These are phyloP conservation scores for Hypselothyrea guttata DNA, from an alignment of 2,888 invertebrate species.

Conservation along the genomic window DNA sequence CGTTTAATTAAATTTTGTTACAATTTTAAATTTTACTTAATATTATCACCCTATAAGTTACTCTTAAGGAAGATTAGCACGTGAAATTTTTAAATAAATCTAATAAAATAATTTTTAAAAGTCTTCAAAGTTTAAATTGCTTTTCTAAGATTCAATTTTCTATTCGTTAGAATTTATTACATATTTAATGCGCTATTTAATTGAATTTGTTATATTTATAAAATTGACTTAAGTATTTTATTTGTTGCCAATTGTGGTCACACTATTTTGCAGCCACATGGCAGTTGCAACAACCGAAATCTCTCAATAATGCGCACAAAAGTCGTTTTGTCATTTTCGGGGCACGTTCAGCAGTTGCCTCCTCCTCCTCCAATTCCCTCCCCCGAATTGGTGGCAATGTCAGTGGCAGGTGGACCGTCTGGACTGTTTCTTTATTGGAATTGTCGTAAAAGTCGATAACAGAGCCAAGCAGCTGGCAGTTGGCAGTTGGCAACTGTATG, in stretches of 20 bases:
- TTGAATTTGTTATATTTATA: neutral
- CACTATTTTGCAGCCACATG: constrained; percentile 13
- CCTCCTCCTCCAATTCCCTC: neutral
- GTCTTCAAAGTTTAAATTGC: too few species aligned
- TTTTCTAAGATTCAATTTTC: too few species aligned
- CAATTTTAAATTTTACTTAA: too few species aligned
- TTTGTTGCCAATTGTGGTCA: constrained; percentile 6
- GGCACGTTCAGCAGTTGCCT: constrained; percentile 20
- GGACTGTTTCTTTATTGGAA: constrained; percentile 72
- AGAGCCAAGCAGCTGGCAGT: constrained; percentile 25
- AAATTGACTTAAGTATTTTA: neutral
- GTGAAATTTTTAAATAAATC: neutral
- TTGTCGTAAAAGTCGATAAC: constrained; percentile 78
- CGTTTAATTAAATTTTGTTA: too few species aligned
- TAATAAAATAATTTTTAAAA: too few species aligned
- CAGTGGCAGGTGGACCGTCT: constrained; percentile 49
- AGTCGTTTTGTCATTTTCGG: constrained; percentile 52
- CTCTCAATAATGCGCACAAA: constrained; percentile 61
- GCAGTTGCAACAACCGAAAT: constrained; percentile 38
- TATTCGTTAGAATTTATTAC: too few species aligned
- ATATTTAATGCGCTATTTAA: too few species aligned
- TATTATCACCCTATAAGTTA: too few species aligned
- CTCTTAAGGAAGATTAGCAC: too few species aligned
- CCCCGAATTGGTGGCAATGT: constrained; percentile 27
- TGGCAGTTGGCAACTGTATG: too few species aligned